These are phyloP conservation scores for Cydia amplana DNA, from an alignment of 1,140 invertebrate genomes.

Conservation along the genomic window DNA sequence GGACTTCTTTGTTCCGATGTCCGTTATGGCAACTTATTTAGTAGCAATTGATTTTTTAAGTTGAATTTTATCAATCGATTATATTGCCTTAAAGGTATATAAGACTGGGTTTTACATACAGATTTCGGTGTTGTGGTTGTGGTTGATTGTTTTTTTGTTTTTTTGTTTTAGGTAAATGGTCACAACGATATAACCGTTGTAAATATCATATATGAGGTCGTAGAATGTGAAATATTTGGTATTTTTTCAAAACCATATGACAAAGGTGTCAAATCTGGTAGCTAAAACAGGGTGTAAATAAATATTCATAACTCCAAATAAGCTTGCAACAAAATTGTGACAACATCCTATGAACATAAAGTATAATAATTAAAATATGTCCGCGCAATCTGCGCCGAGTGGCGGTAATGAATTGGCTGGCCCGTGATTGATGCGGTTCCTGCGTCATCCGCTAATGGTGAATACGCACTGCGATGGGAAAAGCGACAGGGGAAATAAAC, in stretches of 20 bases:
- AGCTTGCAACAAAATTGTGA: conserved; percentile 33
- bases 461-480: conserved; percentile 20
- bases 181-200: too few relatives aligned
- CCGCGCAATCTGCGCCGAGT: conserved; percentile 64
- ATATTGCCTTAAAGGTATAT: too few relatives aligned
- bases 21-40: too few relatives aligned
- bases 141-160: too few relatives aligned
- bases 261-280: not conserved
- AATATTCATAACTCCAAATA: conserved; percentile 16
- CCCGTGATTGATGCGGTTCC: conserved; percentile 65
- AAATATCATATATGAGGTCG: too few relatives aligned
- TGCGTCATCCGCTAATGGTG: conserved; percentile 68
- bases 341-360: conserved; percentile 27
- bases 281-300: conserved; percentile 22
- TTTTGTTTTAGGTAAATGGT: too few relatives aligned
- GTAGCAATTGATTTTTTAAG: too few relatives aligned
- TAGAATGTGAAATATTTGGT: too few relatives aligned
- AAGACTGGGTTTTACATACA: too few relatives aligned
- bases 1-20: too few relatives aligned
- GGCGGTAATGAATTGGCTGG: conserved; percentile 71
- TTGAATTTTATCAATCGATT: too few relatives aligned
- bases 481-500: not conserved
- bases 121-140: too few relatives aligned
- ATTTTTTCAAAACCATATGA: not conserved
- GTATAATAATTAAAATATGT: conserved; percentile 31